phyloP scores from a whole-genome alignment of 2,888 invertebrate genomes.

The Epiblema foenella region DNA sequence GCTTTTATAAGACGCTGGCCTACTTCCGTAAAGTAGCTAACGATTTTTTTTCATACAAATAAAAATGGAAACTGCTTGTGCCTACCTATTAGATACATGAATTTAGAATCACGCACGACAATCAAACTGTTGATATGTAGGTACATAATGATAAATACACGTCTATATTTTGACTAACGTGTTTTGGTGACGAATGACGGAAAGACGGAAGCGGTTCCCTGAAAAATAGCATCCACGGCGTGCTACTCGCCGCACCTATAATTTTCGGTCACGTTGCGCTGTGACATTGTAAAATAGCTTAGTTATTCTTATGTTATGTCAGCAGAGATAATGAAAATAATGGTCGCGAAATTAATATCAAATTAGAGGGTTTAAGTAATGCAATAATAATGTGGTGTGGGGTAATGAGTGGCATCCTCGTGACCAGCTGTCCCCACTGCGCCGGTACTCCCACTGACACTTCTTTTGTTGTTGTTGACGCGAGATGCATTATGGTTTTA shows the following conservation, averaged over 20 bases:
- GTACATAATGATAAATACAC: constrained; percentile 13
- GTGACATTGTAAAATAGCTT: constrained; percentile 79
- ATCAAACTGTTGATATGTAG: neutral
- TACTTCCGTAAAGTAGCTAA: too few species aligned
- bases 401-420: constrained; percentile 69
- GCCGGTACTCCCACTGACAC: constrained; percentile 30
- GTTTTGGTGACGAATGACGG: constrained; percentile 51
- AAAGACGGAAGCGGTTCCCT: constrained; percentile 65
- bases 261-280: constrained; percentile 68
- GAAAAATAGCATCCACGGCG: constrained; percentile 62
- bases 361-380: constrained; percentile 81
- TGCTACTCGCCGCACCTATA: constrained; percentile 69
- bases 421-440: constrained; percentile 52
- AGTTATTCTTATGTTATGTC: constrained; percentile 73
- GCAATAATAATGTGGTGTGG: constrained; percentile 70
- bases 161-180: constrained; percentile 21
- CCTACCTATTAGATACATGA: too few species aligned
- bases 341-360: constrained; percentile 79
- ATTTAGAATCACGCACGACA: too few species aligned
- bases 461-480: constrained; percentile 41
- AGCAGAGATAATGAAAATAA: constrained; percentile 82
- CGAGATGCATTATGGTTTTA: constrained; percentile 33
- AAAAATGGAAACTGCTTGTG: too few species aligned
- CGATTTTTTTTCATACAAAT: too few species aligned
- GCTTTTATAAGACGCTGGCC: too few species aligned